These are phyloP conservation scores for Micrasema minimum DNA, from an alignment of 1,140 invertebrate genomes.

Conservation along the genomic window DNA sequence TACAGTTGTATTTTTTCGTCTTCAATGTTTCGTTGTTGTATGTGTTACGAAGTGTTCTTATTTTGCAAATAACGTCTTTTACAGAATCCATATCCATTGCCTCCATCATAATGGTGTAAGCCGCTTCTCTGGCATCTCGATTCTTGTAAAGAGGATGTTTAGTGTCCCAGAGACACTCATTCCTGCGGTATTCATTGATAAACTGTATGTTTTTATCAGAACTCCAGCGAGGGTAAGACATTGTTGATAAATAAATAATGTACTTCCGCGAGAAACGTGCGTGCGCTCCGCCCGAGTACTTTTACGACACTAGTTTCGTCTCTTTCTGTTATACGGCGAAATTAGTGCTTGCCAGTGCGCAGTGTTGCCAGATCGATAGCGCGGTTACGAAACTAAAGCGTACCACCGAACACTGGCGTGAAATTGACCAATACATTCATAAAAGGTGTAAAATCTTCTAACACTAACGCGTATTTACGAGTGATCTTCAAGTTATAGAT, in stretches of 20 bases:
- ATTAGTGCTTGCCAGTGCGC: too few relatives aligned
- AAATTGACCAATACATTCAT: too few relatives aligned
- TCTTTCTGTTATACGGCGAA: too few relatives aligned
- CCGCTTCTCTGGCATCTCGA: neutral
- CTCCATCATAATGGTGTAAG: neutral
- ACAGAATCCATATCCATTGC: neutral
- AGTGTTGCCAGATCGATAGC: too few relatives aligned
- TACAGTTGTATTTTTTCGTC: neutral
- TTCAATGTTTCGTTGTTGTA: conserved; percentile 1
- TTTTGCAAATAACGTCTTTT: neutral
- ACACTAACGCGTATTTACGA: too few relatives aligned
- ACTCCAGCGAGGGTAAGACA: neutral
- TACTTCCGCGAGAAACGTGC: neutral
- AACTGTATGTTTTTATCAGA: conserved; percentile 6
- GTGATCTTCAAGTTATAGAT: too few relatives aligned
- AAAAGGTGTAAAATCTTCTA: too few relatives aligned
- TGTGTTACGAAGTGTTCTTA: conserved; percentile 1
- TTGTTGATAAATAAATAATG: neutral
- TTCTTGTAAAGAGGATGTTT: neutral
- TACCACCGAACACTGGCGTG: too few relatives aligned
- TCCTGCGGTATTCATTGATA: neutral
- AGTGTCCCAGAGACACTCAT: conserved; percentile 9
- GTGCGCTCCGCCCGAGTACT: neutral
- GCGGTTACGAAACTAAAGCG: too few relatives aligned
- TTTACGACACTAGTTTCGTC: neutral